A percentile compares a stretch with the other conserved stretches of the same genome.
phyloP scores from a whole-genome alignment of 2,888 invertebrate species.

The Dromius quadrimaculatus region DNA sequence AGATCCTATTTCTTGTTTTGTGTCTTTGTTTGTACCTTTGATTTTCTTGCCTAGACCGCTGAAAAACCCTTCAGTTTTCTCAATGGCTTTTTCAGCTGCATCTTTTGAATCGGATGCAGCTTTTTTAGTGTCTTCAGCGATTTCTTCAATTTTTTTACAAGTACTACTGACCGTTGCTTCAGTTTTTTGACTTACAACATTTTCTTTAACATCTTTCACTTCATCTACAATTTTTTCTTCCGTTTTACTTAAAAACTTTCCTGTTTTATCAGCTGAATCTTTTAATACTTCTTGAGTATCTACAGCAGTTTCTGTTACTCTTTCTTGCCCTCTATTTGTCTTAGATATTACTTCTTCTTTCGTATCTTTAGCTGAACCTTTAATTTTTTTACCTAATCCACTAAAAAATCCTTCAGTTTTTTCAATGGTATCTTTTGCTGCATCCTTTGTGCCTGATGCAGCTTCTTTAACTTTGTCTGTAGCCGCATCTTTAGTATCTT shows the following conservation, averaged over 20 bases:
- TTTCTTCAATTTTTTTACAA: too few species aligned
- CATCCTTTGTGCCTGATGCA: slow-evolving; percentile 34
- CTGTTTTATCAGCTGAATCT: background rate
- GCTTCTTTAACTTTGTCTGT: slow-evolving; percentile 47
- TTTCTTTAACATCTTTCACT: slow-evolving; percentile 44
- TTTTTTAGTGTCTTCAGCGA: slow-evolving; percentile 53
- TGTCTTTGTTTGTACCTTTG: slow-evolving; percentile 45
- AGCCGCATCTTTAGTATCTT: background rate
- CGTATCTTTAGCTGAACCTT: slow-evolving; percentile 8
- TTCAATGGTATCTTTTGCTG: slow-evolving; percentile 32
- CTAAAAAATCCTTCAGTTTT: slow-evolving; percentile 47
- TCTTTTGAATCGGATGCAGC: slow-evolving; percentile 56
- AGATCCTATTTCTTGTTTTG: slow-evolving; percentile 38
- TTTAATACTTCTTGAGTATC: background rate
- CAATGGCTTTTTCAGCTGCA: slow-evolving; percentile 34
- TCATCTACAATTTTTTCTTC: slow-evolving; percentile 43
- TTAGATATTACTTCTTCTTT: background rate
- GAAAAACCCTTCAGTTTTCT: slow-evolving; percentile 56
- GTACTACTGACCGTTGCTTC: too few species aligned
- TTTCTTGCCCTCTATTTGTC: background rate
- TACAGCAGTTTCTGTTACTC: slow-evolving; percentile 1
- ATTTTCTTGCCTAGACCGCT: slow-evolving; percentile 36
- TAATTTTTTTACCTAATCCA: slow-evolving; percentile 17
- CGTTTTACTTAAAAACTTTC: slow-evolving; percentile 55
- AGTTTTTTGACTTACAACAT: slow-evolving; percentile 13